Conservation (phyloP, 2,113 vertebrate genomes). For the Nymphicus hollandicus region DNA sequence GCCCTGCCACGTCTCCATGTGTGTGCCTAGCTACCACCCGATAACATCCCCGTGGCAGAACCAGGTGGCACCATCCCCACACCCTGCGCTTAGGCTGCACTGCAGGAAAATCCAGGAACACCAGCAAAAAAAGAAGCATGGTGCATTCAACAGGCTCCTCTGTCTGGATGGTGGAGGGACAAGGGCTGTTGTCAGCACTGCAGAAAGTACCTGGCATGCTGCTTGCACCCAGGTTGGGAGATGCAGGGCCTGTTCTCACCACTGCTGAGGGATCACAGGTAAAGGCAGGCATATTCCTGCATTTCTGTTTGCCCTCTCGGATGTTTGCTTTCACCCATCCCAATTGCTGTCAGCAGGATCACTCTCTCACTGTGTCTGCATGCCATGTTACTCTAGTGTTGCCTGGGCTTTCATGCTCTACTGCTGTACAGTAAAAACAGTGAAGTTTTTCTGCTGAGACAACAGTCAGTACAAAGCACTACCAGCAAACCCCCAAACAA, state of each 20-base stretch:
- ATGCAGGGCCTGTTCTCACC: background rate
- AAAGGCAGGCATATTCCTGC: background rate
- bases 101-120: background rate
- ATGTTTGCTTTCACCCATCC: background rate
- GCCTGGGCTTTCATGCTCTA: background rate
- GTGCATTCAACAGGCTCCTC: background rate
- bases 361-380: accelerated
- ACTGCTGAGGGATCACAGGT: accelerated
- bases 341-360: accelerated
- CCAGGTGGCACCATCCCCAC: background rate
- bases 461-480: background rate
- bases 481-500: background rate
- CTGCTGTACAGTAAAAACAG: background rate
- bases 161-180: background rate
- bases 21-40: accelerated
- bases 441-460: background rate
- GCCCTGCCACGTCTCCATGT: background rate
- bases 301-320: background rate
- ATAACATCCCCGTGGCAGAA: accelerated
- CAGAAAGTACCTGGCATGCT: background rate
- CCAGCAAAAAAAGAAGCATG: background rate
- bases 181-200: background rate
- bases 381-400: accelerated
- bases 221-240: background rate
- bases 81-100: background rate